Evolutionary conservation across 2,888 invertebrate species (phyloP).

Genomic region (Tipula confusa): DNA sequence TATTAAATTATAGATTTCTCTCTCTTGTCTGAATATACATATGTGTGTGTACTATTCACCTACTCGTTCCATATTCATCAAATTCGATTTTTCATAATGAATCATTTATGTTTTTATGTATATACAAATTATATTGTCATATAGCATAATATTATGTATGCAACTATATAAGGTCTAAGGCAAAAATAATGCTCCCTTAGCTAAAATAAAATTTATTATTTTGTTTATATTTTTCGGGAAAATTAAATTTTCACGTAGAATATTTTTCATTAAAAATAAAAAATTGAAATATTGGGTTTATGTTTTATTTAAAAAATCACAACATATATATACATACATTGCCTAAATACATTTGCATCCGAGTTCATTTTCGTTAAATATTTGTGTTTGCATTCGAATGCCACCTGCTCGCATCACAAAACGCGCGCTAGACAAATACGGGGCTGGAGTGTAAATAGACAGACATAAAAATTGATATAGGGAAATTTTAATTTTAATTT

Average conservation of each 20-base stretch:
- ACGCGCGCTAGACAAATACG: not conserved
- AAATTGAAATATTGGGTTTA: not conserved
- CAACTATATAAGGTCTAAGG: not conserved
- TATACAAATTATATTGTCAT: not conserved
- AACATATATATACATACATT: not conserved
- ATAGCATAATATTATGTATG: not conserved
- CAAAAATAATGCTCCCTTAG: not conserved
- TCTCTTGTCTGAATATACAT: no score
- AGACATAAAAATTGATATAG: not conserved
- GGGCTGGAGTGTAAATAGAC: not conserved
- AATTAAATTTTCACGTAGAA: constrained; percentile 1
- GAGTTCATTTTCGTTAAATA: not conserved
- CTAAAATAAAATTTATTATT: not conserved
- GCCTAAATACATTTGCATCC: not conserved
- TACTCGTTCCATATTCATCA: not conserved
- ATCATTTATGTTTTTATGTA: not conserved
- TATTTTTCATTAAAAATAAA: constrained; percentile 1
- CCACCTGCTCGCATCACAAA: not conserved
- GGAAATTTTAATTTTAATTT: not conserved
- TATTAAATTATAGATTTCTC: not conserved
- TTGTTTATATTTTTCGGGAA: not conserved
- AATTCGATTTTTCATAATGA: not conserved
- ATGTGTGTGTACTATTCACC: no score
- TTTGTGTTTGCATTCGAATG: not conserved
- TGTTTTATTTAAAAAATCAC: not conserved